A percentile compares a stretch with the other conserved stretches of the same genome.
Evolutionary conservation across 2,888 invertebrate species (phyloP).

Genomic region (Callosobruchus maculatus): DNA sequence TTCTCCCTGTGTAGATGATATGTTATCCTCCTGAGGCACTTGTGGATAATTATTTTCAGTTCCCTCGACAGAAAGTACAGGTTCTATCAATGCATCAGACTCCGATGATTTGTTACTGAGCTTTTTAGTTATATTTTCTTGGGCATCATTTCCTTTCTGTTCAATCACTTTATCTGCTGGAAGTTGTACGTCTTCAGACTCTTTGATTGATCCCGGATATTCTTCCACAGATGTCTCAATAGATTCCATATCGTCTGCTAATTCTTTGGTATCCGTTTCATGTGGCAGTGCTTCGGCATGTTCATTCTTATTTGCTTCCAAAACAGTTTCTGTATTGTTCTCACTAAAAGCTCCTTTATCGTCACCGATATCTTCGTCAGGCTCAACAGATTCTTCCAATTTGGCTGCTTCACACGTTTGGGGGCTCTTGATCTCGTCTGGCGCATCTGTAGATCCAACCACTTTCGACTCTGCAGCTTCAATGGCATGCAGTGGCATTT

Average conservation of each 20-base stretch:
- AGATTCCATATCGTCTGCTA: neutral
- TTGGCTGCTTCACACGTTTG: neutral
- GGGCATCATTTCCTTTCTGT: constrained; percentile 2
- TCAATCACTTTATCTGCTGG: constrained; percentile 2
- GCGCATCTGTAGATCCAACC: neutral
- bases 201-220: neutral
- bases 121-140: neutral
- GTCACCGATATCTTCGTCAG: neutral
- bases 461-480: neutral
- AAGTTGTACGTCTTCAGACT: constrained; percentile 1
- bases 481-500: neutral
- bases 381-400: neutral
- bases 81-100: neutral
- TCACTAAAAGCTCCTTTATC: neutral
- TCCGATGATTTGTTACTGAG: neutral
- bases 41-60: neutral
- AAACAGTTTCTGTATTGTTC: neutral
- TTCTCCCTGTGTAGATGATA: constrained; percentile 3
- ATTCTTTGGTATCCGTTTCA: neutral
- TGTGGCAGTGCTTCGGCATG: neutral
- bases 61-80: neutral
- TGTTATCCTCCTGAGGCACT: neutral
- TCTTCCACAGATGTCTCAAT: too few species aligned
- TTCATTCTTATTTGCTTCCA: neutral
- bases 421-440: neutral